These are phyloP conservation scores for Rhynchonycteris naso DNA, from an alignment of 2,797 vertebrate species.

Conservation along the genomic window DNA sequence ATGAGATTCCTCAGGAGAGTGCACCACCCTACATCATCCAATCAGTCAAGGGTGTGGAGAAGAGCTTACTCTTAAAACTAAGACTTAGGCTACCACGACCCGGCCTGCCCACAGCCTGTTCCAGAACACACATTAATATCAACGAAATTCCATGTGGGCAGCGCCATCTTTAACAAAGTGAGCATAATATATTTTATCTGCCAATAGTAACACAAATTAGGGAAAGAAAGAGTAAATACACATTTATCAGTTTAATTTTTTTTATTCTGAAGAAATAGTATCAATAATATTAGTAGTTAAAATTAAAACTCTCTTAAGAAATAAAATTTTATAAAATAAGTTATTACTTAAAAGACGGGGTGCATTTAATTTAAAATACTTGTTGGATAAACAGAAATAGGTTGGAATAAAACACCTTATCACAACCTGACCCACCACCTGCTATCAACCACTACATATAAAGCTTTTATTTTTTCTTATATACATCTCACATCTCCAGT, in stretches of 20 bases:
- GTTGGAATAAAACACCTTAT: not conserved
- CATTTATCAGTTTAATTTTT: not conserved
- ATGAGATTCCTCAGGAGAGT: no score
- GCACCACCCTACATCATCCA: no score
- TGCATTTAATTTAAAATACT: not conserved
- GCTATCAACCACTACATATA: not conserved
- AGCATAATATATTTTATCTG: no score
- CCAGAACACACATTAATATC: no score
- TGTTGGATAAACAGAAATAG: not conserved
- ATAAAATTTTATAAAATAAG: not conserved
- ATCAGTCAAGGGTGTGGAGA: no score
- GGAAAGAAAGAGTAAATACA: not conserved
- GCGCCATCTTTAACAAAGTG: no score
- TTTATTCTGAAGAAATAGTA: not conserved
- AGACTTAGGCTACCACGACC: no score
- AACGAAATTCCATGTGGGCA: no score
- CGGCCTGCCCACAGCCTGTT: no score
- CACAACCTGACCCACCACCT: not conserved
- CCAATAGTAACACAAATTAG: not conserved
- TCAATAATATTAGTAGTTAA: not conserved
- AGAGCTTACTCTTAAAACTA: no score
- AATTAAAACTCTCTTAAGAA: not conserved
- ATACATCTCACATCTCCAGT: not conserved
- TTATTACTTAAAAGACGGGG: not conserved
- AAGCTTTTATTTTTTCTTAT: not conserved